Conservation (phyloP, 2,888 invertebrate genomes). For the Achlya flavicornis region DNA sequence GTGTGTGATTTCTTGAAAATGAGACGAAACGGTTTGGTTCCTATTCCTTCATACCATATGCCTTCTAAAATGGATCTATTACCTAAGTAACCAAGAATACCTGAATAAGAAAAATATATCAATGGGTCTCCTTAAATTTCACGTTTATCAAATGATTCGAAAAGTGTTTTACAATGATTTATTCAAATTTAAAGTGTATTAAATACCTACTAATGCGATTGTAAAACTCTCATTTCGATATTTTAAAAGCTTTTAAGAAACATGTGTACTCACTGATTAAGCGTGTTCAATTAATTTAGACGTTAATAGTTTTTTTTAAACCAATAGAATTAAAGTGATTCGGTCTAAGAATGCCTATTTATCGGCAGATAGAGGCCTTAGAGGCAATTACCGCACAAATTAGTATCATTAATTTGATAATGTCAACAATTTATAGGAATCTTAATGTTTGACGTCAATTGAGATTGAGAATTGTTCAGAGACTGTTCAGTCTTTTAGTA, state of each 20-base stretch:
- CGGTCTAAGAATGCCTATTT: background rate
- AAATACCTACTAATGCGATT: background rate
- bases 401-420: background rate
- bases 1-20: background rate
- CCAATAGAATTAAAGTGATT: background rate
- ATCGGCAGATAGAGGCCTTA: background rate
- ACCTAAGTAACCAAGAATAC: no score
- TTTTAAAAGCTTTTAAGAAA: constrained; percentile 53
- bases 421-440: background rate
- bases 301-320: background rate
- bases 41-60: no score
- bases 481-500: background rate
- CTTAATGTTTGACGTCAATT: background rate
- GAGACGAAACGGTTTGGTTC: background rate
- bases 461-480: background rate
- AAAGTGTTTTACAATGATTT: no score
- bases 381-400: background rate
- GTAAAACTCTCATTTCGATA: constrained; percentile 29
- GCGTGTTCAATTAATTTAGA: constrained; percentile 42
- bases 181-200: no score
- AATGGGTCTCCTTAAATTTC: no score
- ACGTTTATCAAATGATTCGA: no score
- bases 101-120: no score
- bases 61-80: no score
- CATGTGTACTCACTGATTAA: constrained; percentile 48